Conservation (phyloP, 2,797 vertebrate genomes). For the Fistularia tabacaria region DNA sequence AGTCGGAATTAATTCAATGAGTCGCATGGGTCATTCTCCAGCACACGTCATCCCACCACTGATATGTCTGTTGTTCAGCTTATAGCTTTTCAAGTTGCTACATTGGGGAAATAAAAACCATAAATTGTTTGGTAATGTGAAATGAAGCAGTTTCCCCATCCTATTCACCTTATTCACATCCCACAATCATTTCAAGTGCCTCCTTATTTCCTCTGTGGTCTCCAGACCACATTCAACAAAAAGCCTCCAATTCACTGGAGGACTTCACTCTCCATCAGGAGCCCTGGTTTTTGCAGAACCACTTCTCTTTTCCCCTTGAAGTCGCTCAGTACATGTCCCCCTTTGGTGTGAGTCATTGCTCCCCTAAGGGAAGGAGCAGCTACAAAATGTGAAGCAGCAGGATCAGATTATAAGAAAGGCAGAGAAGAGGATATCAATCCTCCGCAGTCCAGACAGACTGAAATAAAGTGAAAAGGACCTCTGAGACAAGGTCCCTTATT, state of each 20-base stretch:
- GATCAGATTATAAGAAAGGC: constrained; percentile 21
- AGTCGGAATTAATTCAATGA: too few species aligned
- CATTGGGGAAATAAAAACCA: too few species aligned
- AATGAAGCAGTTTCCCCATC: neutral
- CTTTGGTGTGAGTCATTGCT: constrained; percentile 19
- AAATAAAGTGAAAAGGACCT: constrained; percentile 58
- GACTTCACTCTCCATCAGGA: neutral
- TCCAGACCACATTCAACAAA: neutral
- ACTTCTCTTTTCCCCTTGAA: constrained; percentile 11
- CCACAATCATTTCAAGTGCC: neutral
- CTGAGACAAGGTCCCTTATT: constrained; percentile 45
- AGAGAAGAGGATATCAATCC: constrained; percentile 17
- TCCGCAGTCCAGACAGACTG: constrained; percentile 39
- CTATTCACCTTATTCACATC: neutral
- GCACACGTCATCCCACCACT: too few species aligned
- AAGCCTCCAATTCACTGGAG: neutral
- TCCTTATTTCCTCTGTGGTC: neutral
- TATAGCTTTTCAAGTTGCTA: neutral
- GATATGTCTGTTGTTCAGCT: constrained; percentile 1
- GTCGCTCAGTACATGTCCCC: constrained; percentile 8
- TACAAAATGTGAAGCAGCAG: constrained; percentile 24
- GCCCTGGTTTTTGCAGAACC: constrained; percentile 6
- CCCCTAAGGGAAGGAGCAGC: constrained; percentile 12
- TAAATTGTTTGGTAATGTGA: too few species aligned
- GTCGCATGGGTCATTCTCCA: too few species aligned